Evolutionary conservation across 2,113 vertebrate genomes (phyloP).

Genomic region (pig (Sus scrofa)): DNA sequence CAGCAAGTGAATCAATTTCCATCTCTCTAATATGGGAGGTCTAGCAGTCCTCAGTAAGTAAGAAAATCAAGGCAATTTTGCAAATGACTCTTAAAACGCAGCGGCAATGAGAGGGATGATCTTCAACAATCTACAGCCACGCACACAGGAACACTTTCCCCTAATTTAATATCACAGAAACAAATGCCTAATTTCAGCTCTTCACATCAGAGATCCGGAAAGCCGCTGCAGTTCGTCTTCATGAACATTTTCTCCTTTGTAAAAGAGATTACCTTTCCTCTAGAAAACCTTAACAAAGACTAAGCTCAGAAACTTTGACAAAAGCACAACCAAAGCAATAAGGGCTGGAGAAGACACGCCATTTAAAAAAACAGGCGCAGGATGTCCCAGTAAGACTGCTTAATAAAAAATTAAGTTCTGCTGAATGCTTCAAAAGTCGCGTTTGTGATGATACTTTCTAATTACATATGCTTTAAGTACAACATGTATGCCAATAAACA

Average conservation of each 20-base stretch:
- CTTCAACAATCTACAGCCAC: neutral
- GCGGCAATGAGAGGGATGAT: neutral
- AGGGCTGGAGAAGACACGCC: neutral
- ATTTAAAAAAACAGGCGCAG: neutral
- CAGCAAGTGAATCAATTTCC: neutral
- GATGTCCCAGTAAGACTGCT: neutral
- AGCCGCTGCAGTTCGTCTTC: neutral
- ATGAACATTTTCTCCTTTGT: neutral
- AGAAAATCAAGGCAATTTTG: neutral
- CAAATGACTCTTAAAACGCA: neutral
- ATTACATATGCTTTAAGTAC: neutral
- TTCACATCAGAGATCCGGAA: neutral
- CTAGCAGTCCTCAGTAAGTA: neutral
- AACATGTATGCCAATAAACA: neutral
- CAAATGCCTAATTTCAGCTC: neutral
- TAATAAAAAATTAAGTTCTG: slow-evolving; percentile 55
- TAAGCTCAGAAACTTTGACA: slow-evolving; percentile 12
- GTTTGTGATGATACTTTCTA: neutral
- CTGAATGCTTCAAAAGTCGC: slow-evolving; percentile 4
- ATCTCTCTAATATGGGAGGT: neutral
- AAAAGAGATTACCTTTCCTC: neutral
- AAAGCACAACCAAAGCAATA: slow-evolving; percentile 3
- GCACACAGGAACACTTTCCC: neutral
- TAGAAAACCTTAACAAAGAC: slow-evolving; percentile 39
- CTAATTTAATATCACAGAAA: neutral